Base-by-base conservation (phyloP, 1,140 invertebrate genomes). In the Trichonephila inaurata region DNA sequence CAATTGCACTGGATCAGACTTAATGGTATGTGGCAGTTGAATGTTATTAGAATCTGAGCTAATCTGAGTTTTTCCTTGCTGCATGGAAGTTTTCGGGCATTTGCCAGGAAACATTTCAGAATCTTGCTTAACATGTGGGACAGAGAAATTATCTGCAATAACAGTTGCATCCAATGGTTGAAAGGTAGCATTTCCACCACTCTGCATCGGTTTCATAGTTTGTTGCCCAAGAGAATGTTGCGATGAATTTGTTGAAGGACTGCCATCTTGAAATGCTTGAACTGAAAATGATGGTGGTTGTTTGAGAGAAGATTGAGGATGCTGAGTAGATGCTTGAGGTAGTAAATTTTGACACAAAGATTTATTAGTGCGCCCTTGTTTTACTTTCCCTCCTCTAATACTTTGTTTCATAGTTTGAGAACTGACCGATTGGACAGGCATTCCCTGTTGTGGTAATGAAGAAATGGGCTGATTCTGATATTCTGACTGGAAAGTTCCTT, bases 251-350 rank as follows among this genome's bases (percentile, higher is more conserved):
- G 83, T 58, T 10, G 77, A 33, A 5, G 28, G 51, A 18, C 12
- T 92, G 10, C 83, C 83, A 89, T 82, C 88, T 81, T 93, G 92
- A 81, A 93, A 93, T 58, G 85, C 66, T 82, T 93, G 92, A 62
- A 88, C 86, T 28, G 92, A 82, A 88, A 93, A 93, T 88, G 92
- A 92, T 87, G 82, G 72, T 18, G 92, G 85, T 82, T 93, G 92
- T 44, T 88, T 89, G 21, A 64, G 58, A 82, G 64, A 62, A 81
- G 64, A 24, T 44, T 72, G 83, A n/a, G 33, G 60, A 87, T 86
- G 64, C 33, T 92, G 91, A 83, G n/a, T 16, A 86, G 60, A 21
- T 58, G 82, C 72, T n/a, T 87, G 91, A 60, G 92, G 58, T 60
- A 89, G 58, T 72, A 93, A 82, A 51, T 28, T 64, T 64, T 88